Base-by-base conservation (phyloP, 2,888 invertebrate genomes). In the Drosophila infuscata region DNA sequence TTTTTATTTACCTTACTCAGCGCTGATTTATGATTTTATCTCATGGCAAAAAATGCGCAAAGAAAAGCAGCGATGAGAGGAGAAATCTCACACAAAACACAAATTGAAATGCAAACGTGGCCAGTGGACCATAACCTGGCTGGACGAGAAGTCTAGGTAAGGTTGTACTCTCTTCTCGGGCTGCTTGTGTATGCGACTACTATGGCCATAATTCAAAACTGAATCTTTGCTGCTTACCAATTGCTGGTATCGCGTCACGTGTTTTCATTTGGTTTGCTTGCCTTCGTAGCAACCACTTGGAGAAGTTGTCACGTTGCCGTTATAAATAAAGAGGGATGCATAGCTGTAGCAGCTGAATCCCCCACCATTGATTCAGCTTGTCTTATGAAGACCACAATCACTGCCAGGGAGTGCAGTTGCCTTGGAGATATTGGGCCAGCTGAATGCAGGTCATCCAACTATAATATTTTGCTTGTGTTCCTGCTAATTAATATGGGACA, bases 21-120 rank as follows among this genome's bases (percentile, higher is more conserved):
- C 90, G 88, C 80, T 89, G 89, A 89, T 91, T 89, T 89, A 89
- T 91, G 89, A 91, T 91, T 89, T 88, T 83, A 89, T 85, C 91
- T 51, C 17, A 29, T 15, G 15, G 20, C 33, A 32, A 48, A 58
- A 62, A 33, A 52, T 43, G 17, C 29, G 9, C 11, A 35, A 35
- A 20, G 35, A 30, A 63, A 64, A 60, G 30, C 15, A 52, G 33
- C 54, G 25, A 36, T 43, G 20, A 46, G 9, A 52, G 38, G 46
- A 54, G 53, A 56, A 52, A 61, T 35, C 58, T 64, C 68, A 65
- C 70, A 54, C 68, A 76, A 74, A 74, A 76, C 56, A 60, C 65
- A 85, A 86, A 86, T 86, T 86, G 90, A 86, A 86, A 89, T 89
- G 81, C 79, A 86, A 88, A 88, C 81, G 84, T 88, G 78, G 80